Conservation (phyloP, 2,888 invertebrate species). For the Glyphotaelius pellucidus region DNA sequence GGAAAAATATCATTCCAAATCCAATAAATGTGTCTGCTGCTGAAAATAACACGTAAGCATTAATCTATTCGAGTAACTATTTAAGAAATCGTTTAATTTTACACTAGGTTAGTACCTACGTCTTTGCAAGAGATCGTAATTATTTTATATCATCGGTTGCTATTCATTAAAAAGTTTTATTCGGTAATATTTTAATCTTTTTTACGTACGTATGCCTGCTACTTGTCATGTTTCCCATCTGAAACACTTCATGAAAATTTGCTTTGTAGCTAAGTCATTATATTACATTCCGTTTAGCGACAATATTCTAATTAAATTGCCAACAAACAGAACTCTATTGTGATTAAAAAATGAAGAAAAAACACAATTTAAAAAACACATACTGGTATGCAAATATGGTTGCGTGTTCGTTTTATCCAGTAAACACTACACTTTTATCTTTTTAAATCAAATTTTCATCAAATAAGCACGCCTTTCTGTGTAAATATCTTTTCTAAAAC, state of each 20-base stretch:
- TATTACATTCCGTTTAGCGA: not conserved
- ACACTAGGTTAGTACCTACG: no score
- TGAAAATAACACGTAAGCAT: no score
- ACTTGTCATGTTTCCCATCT: not conserved
- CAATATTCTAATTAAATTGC: slow-evolving; percentile 21
- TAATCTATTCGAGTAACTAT: no score
- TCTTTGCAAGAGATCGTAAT: no score
- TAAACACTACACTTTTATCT: slow-evolving; percentile 30
- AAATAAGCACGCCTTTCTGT: not conserved
- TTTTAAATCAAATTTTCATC: not conserved
- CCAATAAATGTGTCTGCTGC: no score
- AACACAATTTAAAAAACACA: not conserved
- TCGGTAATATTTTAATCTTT: not conserved
- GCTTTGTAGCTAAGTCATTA: not conserved
- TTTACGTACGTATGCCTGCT: not conserved
- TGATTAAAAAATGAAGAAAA: slow-evolving; percentile 7
- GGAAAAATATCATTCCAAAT: no score
- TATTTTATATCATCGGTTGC: no score
- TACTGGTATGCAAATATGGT: slow-evolving; percentile 39
- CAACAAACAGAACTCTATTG: slow-evolving; percentile 18
- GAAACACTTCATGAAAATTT: not conserved
- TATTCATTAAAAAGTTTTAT: not conserved
- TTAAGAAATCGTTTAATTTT: no score
- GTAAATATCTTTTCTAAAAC: not conserved
- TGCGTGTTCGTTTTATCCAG: slow-evolving; percentile 25